Base-by-base conservation (phyloP, 2,113 vertebrate species). In the Myotis lucifugus region DNA sequence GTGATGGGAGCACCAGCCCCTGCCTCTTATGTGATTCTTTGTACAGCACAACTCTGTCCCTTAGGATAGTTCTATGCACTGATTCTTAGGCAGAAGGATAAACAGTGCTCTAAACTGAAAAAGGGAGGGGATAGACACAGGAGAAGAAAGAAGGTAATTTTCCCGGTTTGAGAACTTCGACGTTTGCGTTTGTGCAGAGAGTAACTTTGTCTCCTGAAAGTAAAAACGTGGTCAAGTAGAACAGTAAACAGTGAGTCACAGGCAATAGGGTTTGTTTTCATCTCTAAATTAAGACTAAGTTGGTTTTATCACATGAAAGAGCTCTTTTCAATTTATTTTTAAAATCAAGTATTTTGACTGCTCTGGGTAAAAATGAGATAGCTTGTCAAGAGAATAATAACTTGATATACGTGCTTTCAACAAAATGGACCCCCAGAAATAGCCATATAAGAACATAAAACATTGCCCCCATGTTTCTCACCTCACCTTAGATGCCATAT, bases 331-430 rank as follows among this genome's bases (percentile, higher is more conserved):
- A 78, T 95, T 72, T 25, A n/a, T 79, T 74, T 82, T 67, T 74
- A 52, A 93, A 91, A 70, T 93, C 70, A 95, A 89, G 52, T 88
- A 21, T 78, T 86, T 81, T 85, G n/a, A 42, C 48, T 82, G 18
- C 25, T 93, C 3, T 61, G 46, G 87, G 40, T 52, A 67, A 3
- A 88, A 84, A 69, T n/a, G 70, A 48, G 34, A 88, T 48, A 40
- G 64, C 37, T 95, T 89, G 25, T 78, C 10, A 82, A 78, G 74
- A 88, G 40, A 83, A 27, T 59, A 79, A 84, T 85, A 54, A 87
- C 25, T 21, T 77, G 70, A 42, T 87, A 29, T 29, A 48, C 82
- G 70, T 87, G n/a, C 13, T 42, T 50, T 69, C 73, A 90, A 21
- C 25, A 81, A 78, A 95, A 52, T 18, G 73, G 37, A 70, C 50